Conservation (phyloP, 2,113 vertebrate species). For the Caloenas nicobarica region DNA sequence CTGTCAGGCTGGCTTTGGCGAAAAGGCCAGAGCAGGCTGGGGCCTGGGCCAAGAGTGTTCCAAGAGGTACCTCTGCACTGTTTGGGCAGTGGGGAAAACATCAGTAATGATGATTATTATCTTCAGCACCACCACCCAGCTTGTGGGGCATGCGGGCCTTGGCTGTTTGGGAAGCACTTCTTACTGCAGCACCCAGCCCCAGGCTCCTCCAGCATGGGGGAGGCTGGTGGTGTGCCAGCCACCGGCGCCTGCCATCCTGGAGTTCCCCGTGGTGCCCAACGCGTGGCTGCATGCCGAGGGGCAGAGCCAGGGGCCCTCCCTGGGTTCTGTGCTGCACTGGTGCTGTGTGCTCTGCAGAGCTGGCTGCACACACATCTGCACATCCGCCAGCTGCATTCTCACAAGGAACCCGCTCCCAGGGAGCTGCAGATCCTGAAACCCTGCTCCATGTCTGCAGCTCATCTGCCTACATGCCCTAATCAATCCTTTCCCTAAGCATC, state of each 20-base stretch:
- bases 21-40: not conserved
- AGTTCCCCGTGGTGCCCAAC: not conserved
- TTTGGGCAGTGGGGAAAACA: not conserved
- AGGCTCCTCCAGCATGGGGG: not conserved
- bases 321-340: rapidly evolving
- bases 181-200: not conserved
- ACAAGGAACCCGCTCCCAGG: not conserved
- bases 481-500: not conserved
- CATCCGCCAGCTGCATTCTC: not conserved
- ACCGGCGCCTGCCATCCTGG: not conserved
- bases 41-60: rapidly evolving
- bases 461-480: not conserved
- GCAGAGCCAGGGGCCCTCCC: not conserved
- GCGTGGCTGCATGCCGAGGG: rapidly evolving
- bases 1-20: not conserved
- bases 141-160: not conserved
- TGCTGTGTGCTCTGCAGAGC: not conserved
- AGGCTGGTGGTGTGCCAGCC: not conserved
- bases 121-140: not conserved
- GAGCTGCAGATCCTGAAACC: not conserved
- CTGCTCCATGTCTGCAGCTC: not conserved
- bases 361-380: not conserved
- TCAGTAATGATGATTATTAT: rapidly evolving
- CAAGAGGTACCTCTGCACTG: no score
- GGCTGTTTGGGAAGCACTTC: not conserved